These are phyloP conservation scores for Idaea biselata DNA, from an alignment of 2,888 invertebrate species.

Conservation along the genomic window DNA sequence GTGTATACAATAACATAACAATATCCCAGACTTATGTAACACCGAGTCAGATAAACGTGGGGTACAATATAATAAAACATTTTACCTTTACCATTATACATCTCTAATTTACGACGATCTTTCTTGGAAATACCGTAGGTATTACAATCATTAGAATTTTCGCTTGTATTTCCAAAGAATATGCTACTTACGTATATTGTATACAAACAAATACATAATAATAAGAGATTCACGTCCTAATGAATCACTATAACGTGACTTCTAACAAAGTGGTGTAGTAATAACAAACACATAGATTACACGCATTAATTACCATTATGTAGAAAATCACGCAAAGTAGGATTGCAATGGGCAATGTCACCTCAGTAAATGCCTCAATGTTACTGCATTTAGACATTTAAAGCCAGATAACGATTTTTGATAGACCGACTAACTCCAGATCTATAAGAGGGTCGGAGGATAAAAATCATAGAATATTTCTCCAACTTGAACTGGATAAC, in stretches of 20 bases:
- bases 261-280: constrained; percentile 7
- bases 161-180: background rate
- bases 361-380: background rate
- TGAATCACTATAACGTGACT: constrained; percentile 14
- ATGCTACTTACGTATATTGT: background rate
- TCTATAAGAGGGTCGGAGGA: background rate
- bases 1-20: too few species aligned
- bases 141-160: background rate
- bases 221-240: background rate
- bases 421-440: background rate
- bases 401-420: background rate
- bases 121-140: background rate
- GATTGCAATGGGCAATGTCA: constrained; percentile 12
- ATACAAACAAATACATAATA: constrained; percentile 2
- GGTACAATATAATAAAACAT: background rate
- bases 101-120: background rate
- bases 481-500: background rate
- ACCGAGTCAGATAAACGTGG: background rate
- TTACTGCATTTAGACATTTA: background rate
- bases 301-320: background rate
- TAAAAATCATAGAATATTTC: background rate
- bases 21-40: too few species aligned
- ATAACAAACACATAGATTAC: constrained; percentile 1
- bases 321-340: constrained; percentile 29
- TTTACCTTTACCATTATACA: constrained; percentile 10